phyloP scores from a whole-genome alignment of 2,797 vertebrate genomes.

The Crocodylus rhombifer region DNA sequence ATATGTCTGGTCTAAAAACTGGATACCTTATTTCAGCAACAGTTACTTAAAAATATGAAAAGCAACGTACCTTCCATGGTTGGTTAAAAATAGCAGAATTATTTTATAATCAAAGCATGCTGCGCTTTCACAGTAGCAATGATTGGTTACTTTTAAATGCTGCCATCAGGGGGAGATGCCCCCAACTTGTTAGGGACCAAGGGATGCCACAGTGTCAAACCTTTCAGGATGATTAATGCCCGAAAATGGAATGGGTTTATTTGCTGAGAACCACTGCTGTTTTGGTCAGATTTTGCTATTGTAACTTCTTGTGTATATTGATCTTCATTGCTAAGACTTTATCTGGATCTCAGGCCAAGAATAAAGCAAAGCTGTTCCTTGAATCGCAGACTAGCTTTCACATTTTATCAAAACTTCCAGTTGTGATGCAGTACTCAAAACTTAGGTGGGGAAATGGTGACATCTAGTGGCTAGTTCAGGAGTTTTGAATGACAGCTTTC shows the following conservation, averaged over 20 bases:
- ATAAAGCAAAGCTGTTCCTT: not conserved
- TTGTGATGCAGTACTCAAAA: not conserved
- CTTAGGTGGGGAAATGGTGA: not conserved
- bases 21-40: not conserved
- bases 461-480: conserved; percentile 28
- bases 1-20: not conserved
- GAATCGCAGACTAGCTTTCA: not conserved
- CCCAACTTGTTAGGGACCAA: not conserved
- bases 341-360: not conserved
- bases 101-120: not conserved
- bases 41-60: not conserved
- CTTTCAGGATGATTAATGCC: not conserved
- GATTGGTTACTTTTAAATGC: not conserved
- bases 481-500: too few species aligned
- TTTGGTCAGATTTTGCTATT: not conserved
- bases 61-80: not conserved
- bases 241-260: not conserved
- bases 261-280: not conserved
- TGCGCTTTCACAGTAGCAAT: not conserved
- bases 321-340: not conserved
- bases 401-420: not conserved
- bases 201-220: not conserved
- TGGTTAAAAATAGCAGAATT: not conserved
- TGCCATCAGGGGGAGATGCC: not conserved
- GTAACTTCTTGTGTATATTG: not conserved